A percentile compares a stretch with the other conserved stretches of the same genome.
phyloP scores from a whole-genome alignment of 2,797 vertebrate genomes.

The Sebastolobus alascanus region DNA sequence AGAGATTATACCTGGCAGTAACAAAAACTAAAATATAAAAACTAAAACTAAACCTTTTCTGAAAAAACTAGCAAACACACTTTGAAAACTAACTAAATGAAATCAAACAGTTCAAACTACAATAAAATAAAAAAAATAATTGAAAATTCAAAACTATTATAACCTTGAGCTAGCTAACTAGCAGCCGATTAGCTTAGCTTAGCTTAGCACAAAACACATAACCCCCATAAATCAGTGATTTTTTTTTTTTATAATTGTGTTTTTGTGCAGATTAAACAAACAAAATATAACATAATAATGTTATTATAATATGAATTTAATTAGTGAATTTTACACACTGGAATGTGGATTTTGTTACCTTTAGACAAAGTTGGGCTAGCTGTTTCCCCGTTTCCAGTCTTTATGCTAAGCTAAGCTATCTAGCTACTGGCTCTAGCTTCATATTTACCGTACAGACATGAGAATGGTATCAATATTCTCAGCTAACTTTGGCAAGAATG shows the following conservation, averaged over 20 bases:
- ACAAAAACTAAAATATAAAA: too few relatives aligned
- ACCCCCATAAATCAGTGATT: rapidly evolving
- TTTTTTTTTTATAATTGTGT: not conserved
- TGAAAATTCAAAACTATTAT: not conserved
- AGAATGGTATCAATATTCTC: not conserved
- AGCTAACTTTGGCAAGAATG: not conserved
- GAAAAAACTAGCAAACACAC: too few relatives aligned
- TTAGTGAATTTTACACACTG: not conserved
- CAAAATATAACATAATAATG: too few relatives aligned
- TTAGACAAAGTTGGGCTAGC: not conserved
- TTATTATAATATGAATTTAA: not conserved
- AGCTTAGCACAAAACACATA: not conserved
- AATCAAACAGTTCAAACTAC: too few relatives aligned
- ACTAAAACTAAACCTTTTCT: too few relatives aligned
- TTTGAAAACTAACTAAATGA: too few relatives aligned
- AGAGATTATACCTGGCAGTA: too few relatives aligned
- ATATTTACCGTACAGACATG: not conserved
- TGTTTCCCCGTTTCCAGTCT: not conserved
- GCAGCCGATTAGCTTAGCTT: not conserved
- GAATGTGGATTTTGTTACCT: not conserved
- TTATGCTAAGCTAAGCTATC: not conserved
- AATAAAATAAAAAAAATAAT: too few relatives aligned
- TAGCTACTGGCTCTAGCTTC: not conserved
- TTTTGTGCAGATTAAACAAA: not conserved
- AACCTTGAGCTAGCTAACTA: not conserved